phyloP scores from a whole-genome alignment of 2,888 invertebrate genomes.

The Julus scandinavius region DNA sequence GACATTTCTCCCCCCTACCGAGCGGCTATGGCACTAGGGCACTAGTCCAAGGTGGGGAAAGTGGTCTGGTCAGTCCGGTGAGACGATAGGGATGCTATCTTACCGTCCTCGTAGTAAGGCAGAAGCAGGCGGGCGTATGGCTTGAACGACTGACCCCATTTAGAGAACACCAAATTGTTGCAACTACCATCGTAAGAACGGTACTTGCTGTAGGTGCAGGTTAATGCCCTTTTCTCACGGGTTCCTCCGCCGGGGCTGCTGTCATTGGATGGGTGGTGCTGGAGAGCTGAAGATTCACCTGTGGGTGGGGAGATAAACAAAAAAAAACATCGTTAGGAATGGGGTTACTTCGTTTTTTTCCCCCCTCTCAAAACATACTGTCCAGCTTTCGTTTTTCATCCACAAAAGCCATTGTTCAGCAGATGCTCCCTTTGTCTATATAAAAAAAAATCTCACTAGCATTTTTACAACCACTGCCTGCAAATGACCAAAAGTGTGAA shows the following conservation, averaged over 20 bases:
- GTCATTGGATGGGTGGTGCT: neutral
- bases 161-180: constrained; percentile 76
- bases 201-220: constrained; percentile 66
- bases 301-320: neutral
- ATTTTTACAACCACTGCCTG: too few relatives aligned
- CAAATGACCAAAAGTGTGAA: too few relatives aligned
- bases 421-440: too few relatives aligned
- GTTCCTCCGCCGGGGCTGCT: neutral
- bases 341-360: neutral
- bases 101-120: constrained; percentile 81
- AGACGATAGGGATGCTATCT: constrained; percentile 58
- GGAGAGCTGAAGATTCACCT: neutral
- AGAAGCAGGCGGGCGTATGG: constrained; percentile 79
- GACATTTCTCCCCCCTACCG: neutral
- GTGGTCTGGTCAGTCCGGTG: neutral
- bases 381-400: too few relatives aligned
- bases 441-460: too few relatives aligned
- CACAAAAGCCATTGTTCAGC: too few relatives aligned
- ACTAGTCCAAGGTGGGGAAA: constrained; percentile 44
- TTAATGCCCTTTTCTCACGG: neutral
- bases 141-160: constrained; percentile 78
- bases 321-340: neutral
- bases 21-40: neutral
- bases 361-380: neutral
- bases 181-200: constrained; percentile 79